phyloP scores from a whole-genome alignment of 2,888 invertebrate genomes.

The Syritta pipiens region DNA sequence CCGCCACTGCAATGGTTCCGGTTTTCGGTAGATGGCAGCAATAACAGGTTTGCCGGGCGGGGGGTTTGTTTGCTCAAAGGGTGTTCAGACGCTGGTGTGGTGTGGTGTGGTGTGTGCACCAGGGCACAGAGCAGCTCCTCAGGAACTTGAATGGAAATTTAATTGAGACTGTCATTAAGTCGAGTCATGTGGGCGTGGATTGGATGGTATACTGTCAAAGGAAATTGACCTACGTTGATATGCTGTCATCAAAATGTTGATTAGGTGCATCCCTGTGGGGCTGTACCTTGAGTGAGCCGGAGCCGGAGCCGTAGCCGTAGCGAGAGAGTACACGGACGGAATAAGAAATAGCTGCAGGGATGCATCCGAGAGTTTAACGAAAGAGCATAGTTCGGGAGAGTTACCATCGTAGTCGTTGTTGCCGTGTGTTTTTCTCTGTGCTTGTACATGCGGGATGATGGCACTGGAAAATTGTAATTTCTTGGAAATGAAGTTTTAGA shows the following conservation, averaged over 20 bases:
- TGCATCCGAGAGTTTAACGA: slow-evolving; percentile 12
- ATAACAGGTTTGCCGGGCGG: slow-evolving; percentile 56
- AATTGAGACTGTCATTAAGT: slow-evolving; percentile 69
- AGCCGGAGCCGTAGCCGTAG: too few species aligned
- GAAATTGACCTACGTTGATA: slow-evolving; percentile 69
- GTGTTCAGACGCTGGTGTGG: slow-evolving; percentile 28
- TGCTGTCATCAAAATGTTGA: slow-evolving; percentile 69
- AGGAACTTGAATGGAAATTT: slow-evolving; percentile 66
- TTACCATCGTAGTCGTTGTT: background rate
- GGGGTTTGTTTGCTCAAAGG: slow-evolving; percentile 61
- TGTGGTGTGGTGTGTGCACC: background rate
- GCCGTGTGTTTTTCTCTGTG: too few species aligned
- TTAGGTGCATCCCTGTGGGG: slow-evolving; percentile 60
- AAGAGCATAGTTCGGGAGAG: background rate
- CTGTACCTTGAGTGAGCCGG: slow-evolving; percentile 29
- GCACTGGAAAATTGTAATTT: background rate
- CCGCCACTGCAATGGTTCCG: slow-evolving; percentile 57
- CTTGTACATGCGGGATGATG: too few species aligned
- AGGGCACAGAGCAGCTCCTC: slow-evolving; percentile 42
- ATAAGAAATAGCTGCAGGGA: slow-evolving; percentile 54
- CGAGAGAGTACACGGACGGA: slow-evolving; percentile 30
- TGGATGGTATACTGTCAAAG: slow-evolving; percentile 65
- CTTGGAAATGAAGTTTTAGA: background rate
- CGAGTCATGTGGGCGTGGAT: slow-evolving; percentile 67
- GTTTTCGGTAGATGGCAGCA: slow-evolving; percentile 54